Base-by-base conservation (phyloP, 2,797 vertebrate genomes). In the Channa striata region DNA sequence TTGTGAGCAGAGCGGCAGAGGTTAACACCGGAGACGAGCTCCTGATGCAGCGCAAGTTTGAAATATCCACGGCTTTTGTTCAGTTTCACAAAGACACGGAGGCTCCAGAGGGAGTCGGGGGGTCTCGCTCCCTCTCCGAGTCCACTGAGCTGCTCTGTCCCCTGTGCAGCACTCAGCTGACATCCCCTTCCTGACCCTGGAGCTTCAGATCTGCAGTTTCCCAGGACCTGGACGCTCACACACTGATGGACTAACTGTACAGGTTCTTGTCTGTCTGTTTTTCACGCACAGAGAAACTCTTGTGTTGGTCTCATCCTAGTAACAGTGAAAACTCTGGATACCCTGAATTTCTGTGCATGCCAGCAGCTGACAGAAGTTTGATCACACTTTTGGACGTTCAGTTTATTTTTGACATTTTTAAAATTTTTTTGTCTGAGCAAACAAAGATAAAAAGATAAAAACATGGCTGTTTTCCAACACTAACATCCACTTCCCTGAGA, bases 401-500 rank as follows among this genome's bases (percentile, higher is more conserved):
- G 25, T 30, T 6, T 6, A 30, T 30, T 30, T 30, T 30, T 30
- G 4, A 30, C 25, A 30, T 30, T 30, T 30, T 30, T 6, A 6
- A 33, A 17, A 14, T 61, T 69, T 82, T 47, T 33, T 74, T 54
- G 52, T 59, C 36, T 36, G 62, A 63, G 74, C 63, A 65, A 69
- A 62, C 66, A 68, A 47, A 37, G 11, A 54, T 9, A 0, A 43
- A 66, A 43, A 53, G 60, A 25, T 33, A 36, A 7, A 60, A 62
- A 54, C 14, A 1, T 39, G 72, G 82, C 59, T 3, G 12, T 8
- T 71, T 33, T 69, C 75, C 78, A 77, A 61, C 19, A 17, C 59
- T 54, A 61, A 82, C 72, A 71, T 61, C 42, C 7, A 63, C 67
- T 68, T 86, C 66, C 70, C 78, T 79, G 75, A 79, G 78, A 81